Evolutionary conservation across 2,888 invertebrate species (phyloP).

Genomic region (Apodemia zela): DNA sequence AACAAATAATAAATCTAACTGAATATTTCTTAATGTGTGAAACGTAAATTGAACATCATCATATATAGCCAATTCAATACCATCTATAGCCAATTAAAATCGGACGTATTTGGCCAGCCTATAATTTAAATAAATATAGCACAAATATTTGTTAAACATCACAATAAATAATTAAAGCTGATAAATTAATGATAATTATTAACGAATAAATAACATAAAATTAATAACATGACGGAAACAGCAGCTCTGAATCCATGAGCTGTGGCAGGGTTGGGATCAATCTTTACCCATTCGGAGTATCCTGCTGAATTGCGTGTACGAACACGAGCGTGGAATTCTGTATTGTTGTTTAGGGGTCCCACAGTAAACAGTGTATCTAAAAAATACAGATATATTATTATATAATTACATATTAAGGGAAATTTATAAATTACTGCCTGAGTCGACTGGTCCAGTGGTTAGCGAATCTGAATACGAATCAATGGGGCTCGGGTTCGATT

Average conservation of each 20-base stretch:
- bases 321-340: slow-evolving; percentile 56
- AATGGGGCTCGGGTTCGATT: too few species aligned
- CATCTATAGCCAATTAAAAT: neutral
- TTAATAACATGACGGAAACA: slow-evolving; percentile 37
- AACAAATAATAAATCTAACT: too few species aligned
- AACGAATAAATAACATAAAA: slow-evolving; percentile 36
- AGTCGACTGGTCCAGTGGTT: too few species aligned
- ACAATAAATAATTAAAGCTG: neutral
- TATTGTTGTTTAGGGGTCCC: slow-evolving; percentile 51
- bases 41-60: neutral
- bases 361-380: slow-evolving; percentile 55
- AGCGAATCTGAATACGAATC: too few species aligned
- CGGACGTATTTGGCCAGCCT: slow-evolving; percentile 7
- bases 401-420: slow-evolving; percentile 16
- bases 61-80: neutral
- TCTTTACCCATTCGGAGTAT: slow-evolving; percentile 57
- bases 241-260: slow-evolving; percentile 37
- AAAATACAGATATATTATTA: slow-evolving; percentile 17
- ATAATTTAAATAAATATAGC: neutral
- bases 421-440: too few species aligned
- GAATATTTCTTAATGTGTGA: neutral
- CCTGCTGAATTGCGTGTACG: slow-evolving; percentile 62
- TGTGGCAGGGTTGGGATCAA: slow-evolving; percentile 42
- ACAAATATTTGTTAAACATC: neutral
- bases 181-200: slow-evolving; percentile 25